phyloP scores from a whole-genome alignment of 2,113 vertebrate species.

The Engraulis encrasicolus region DNA sequence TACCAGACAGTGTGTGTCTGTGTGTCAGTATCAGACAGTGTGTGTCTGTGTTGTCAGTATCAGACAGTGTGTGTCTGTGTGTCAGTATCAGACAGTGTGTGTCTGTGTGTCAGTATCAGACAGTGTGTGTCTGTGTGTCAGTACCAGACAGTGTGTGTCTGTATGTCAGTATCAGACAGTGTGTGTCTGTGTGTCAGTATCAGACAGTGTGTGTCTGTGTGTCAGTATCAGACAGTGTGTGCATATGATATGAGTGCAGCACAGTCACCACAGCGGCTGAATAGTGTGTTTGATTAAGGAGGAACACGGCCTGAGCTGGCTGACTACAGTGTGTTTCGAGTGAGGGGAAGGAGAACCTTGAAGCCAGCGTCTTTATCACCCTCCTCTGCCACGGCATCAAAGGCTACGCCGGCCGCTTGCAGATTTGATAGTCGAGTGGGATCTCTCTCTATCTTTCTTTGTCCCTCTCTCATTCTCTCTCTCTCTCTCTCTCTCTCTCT shows the following conservation, averaged over 20 bases:
- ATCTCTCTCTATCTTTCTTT: neutral
- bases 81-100: too few species aligned
- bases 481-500: too few species aligned
- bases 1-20: neutral
- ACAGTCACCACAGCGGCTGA: neutral
- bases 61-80: too few species aligned
- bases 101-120: neutral
- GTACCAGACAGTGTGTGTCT: neutral
- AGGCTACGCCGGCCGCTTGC: neutral
- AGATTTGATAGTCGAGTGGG: neutral
- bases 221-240: neutral
- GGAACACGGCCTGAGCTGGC: neutral
- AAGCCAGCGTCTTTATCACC: neutral
- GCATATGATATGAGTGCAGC: neutral
- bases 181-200: neutral
- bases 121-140: neutral
- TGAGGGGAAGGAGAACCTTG: conserved; percentile 1
- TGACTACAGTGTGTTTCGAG: conserved; percentile 13
- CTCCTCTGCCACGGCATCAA: neutral
- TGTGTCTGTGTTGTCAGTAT: too few species aligned
- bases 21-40: neutral
- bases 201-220: neutral
- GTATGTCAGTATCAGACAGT: neutral
- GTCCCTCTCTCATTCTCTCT: too few species aligned
- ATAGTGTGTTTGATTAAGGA: conserved; percentile 6